Conservation (phyloP, 2,113 vertebrate species). For the Oncorhynchus nerka region DNA sequence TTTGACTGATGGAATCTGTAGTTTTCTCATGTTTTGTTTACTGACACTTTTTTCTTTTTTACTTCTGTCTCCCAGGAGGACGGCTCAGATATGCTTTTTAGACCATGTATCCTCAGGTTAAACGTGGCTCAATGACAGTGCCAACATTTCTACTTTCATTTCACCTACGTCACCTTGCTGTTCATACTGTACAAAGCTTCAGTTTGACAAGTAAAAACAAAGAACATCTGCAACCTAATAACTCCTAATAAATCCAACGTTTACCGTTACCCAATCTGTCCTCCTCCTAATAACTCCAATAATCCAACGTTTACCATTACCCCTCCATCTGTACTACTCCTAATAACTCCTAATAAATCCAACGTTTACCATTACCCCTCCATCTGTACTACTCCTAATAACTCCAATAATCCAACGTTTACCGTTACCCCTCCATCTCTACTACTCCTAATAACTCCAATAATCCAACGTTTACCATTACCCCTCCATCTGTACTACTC, state of each 20-base stretch:
- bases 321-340: constrained; percentile 28
- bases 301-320: constrained; percentile 37
- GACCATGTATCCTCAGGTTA: neutral
- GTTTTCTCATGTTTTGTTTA: neutral
- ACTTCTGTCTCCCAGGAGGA: neutral
- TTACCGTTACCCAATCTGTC: constrained; percentile 33
- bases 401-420: constrained; percentile 41
- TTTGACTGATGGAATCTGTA: neutral
- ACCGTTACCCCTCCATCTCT: constrained; percentile 30
- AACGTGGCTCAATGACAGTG: neutral
- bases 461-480: neutral
- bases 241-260: constrained; percentile 46
- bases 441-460: constrained; percentile 34
- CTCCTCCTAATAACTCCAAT: constrained; percentile 30
- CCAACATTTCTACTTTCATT: too few species aligned
- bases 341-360: constrained; percentile 43
- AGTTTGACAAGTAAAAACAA: constrained; percentile 51
- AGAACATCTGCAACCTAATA: constrained; percentile 25
- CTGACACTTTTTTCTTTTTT: neutral
- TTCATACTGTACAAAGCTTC: neutral
- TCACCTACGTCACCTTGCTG: too few species aligned
- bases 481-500: constrained; percentile 15
- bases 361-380: too few species aligned
- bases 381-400: constrained; percentile 37
- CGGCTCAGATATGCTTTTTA: neutral